A percentile compares a stretch with the other conserved stretches of the same genome.
Conservation (phyloP, 1,140 invertebrate species). For the Drosophila repleta region DNA sequence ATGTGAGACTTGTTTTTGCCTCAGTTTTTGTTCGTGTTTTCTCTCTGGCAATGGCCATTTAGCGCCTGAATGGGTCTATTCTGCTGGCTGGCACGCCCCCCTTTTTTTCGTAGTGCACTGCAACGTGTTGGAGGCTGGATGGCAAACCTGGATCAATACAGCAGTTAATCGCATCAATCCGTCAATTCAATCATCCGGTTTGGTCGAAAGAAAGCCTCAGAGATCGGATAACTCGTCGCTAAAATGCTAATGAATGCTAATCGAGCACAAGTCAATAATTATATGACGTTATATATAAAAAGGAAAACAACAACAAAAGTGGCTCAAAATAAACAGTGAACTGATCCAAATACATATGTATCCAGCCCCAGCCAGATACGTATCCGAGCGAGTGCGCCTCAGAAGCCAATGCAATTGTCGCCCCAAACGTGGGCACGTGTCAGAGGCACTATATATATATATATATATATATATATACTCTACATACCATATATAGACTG, state of each 20-base stretch:
- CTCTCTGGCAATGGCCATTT: slow-evolving; percentile 8
- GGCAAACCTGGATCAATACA: not conserved
- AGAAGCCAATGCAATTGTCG: slow-evolving; percentile 12
- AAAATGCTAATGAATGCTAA: slow-evolving; percentile 49
- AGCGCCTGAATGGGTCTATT: slow-evolving; percentile 4
- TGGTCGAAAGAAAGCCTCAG: not conserved
- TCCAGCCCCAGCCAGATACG: too few species aligned
- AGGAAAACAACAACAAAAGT: not conserved
- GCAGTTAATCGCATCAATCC: not conserved
- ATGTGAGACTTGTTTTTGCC: slow-evolving; percentile 7
- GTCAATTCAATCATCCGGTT: not conserved
- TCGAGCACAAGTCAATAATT: slow-evolving; percentile 33
- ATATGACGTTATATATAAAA: slow-evolving; percentile 21
- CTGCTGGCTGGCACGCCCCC: slow-evolving; percentile 30
- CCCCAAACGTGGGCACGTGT: slow-evolving; percentile 29
- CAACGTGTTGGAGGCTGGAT: not conserved
- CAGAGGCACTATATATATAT: slow-evolving; percentile 1
- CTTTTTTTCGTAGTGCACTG: not conserved
- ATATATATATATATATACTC: slow-evolving; percentile 7
- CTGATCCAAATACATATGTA: slow-evolving; percentile 3
- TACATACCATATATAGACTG: not conserved
- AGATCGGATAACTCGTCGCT: not conserved
- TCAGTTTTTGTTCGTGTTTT: not conserved
- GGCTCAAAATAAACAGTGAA: not conserved
- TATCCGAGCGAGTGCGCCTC: not conserved